A percentile compares a stretch with the other conserved stretches of the same genome.
Evolutionary conservation across 1,140 invertebrate species (phyloP).

Genomic region (Diabrotica undecimpunctata): DNA sequence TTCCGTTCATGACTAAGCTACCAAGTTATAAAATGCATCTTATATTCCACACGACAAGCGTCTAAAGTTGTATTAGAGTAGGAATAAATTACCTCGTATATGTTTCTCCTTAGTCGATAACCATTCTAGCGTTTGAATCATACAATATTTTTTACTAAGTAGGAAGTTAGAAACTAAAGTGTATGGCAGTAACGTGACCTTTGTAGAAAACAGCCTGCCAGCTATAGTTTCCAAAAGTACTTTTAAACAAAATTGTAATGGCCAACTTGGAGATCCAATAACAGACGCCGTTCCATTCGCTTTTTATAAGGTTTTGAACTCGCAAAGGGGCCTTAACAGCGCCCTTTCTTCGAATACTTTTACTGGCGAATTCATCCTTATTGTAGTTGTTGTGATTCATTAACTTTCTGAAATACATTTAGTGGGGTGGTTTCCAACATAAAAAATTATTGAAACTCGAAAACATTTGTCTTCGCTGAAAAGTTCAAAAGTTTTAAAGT

Average conservation of each 20-base stretch:
- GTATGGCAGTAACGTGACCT: not conserved
- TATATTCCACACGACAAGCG: no score
- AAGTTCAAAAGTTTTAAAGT: no score
- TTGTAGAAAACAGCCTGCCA: not conserved
- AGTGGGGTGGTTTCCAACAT: not conserved
- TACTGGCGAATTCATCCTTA: conserved; percentile 10
- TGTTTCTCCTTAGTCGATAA: not conserved
- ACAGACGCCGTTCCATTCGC: conserved; percentile 14
- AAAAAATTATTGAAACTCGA: not conserved
- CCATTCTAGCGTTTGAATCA: not conserved
- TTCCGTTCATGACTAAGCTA: no score
- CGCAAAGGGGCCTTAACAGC: conserved; percentile 5
- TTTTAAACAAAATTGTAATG: conserved; percentile 13
- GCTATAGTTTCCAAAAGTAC: conserved; percentile 5
- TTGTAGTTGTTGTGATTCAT: conserved; percentile 16
- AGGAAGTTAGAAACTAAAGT: not conserved
- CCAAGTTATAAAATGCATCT: no score
- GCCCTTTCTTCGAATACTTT: conserved; percentile 5
- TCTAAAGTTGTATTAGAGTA: no score
- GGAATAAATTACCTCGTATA: no score
- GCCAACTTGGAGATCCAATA: conserved; percentile 10
- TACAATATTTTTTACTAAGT: not conserved
- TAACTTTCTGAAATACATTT: conserved; percentile 9
- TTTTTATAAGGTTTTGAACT: conserved; percentile 13
- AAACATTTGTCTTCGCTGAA: no score